Evolutionary conservation across 2,797 vertebrate species (phyloP).

Genomic region (Platalea minor): DNA sequence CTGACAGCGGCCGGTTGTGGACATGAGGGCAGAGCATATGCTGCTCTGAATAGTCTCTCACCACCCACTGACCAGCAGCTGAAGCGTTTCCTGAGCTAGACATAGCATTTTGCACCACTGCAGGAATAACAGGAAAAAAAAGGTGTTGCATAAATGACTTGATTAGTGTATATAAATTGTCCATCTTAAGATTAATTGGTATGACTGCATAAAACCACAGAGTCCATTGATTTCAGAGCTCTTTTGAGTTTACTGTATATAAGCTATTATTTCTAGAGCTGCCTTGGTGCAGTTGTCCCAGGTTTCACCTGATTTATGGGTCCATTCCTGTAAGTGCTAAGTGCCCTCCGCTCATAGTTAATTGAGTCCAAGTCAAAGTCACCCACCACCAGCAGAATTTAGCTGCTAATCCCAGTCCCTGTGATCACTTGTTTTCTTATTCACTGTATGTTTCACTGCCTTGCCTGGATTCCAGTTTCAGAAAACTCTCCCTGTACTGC

Average conservation of each 20-base stretch:
- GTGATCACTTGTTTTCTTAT: not conserved
- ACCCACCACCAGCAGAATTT: not conserved
- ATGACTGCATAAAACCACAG: not conserved
- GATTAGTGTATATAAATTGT: not conserved
- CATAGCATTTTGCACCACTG: not conserved
- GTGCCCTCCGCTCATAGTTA: not conserved
- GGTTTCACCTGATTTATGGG: not conserved
- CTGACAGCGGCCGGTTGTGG: rapidly evolving
- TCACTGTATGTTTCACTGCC: not conserved
- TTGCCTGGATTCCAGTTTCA: not conserved
- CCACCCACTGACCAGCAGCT: not conserved
- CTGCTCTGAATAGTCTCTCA: not conserved
- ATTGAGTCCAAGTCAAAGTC: not conserved
- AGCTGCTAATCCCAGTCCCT: not conserved
- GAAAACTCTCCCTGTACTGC: not conserved
- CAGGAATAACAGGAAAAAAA: not conserved
- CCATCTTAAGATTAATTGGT: not conserved
- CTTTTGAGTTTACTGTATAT: not conserved
- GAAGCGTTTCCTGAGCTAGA: not conserved
- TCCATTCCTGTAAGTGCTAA: not conserved
- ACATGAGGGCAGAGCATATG: not conserved
- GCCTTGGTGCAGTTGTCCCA: not conserved
- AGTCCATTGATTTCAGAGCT: not conserved
- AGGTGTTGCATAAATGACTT: not conserved
- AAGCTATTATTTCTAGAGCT: not conserved